Evolutionary conservation across 92 coral and sea anemone genomes (phyloP), one percentile per base, ranked within the genome.

Genomic region (Galaxea fascicularis): DNA sequence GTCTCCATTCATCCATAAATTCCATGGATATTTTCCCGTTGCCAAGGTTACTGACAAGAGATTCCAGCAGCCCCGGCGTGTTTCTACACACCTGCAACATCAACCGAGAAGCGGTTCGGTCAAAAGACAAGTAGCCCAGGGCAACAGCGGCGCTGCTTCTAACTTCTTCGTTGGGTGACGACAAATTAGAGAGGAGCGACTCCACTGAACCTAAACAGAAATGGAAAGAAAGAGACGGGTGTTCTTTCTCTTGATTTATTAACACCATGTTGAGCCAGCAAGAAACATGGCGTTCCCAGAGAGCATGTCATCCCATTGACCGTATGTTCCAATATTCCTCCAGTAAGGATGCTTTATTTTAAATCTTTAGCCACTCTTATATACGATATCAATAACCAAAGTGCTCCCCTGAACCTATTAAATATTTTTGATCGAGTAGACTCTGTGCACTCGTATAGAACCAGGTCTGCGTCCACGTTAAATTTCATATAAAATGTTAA

Each of bases 81-180:
- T 96, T 96, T 15, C 99, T 91, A 80, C 98, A 96, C 4, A 95
- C 94, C 60, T 92, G 93, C 41, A 96, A 82, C 99, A 96, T 96
- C 76, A 95, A 79, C 56, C 99, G 96, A 17, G 95, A 92, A 44
- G 98, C 99, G 10, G 95, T 90, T 4, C 99, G 97, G 82, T 94
- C 92, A 74, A 96, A 96, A 16, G 99, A 96, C 45, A 96, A 92
- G 86, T 96, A 96, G 8, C 99, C 99, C 69, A 96, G 88, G 73
- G 99, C 99, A 26, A 96, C 98, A 4, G 99, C 99, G 4, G 98
- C 98, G 64, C 99, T 96, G 71, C 95, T 87, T 14, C 98, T 92
- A 57, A 96, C 99, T 78, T 95, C 97, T 24, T 96, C 99, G 82
- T 96, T 92, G 20, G 60, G 83, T 8, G 94, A 90, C 54, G 90